These are phyloP conservation scores for Drosophila baimaii DNA, from an alignment of 1,140 invertebrate genomes.

Conservation along the genomic window DNA sequence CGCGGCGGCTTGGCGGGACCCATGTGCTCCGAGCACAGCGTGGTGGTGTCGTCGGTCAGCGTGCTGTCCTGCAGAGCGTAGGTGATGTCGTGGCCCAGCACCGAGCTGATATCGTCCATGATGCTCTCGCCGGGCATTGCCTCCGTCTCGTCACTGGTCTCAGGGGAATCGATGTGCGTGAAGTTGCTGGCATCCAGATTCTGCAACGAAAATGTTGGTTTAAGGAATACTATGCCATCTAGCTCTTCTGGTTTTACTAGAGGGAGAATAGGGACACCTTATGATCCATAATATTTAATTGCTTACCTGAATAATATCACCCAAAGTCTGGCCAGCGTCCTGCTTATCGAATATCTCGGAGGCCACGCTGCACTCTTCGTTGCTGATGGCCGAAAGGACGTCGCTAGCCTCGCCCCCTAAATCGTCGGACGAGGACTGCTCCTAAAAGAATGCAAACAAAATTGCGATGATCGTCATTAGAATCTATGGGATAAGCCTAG, in stretches of 20 bases:
- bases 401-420: conserved; percentile 83
- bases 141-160: conserved; percentile 90
- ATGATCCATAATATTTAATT: not conserved
- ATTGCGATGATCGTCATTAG: not conserved
- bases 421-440: conserved; percentile 79
- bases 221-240: not conserved
- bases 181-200: conserved; percentile 86
- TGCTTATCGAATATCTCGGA: conserved; percentile 87
- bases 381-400: conserved; percentile 88
- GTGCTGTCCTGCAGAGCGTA: conserved; percentile 88
- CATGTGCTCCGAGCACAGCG: conserved; percentile 86
- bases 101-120: conserved; percentile 90
- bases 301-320: conserved; percentile 79
- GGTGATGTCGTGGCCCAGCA: conserved; percentile 88
- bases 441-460: conserved; percentile 41
- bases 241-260: not conserved
- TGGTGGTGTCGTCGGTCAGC: conserved; percentile 88
- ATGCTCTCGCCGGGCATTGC: conserved; percentile 90
- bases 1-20: conserved; percentile 66
- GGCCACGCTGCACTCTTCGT: conserved; percentile 88
- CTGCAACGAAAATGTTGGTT: conserved; percentile 26
- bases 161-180: conserved; percentile 92
- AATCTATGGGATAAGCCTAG: not conserved
- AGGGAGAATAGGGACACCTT: too few relatives aligned
- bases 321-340: conserved; percentile 60